These are phyloP conservation scores for Electrona antarctica DNA, from an alignment of 2,113 vertebrate species.

Conservation along the genomic window DNA sequence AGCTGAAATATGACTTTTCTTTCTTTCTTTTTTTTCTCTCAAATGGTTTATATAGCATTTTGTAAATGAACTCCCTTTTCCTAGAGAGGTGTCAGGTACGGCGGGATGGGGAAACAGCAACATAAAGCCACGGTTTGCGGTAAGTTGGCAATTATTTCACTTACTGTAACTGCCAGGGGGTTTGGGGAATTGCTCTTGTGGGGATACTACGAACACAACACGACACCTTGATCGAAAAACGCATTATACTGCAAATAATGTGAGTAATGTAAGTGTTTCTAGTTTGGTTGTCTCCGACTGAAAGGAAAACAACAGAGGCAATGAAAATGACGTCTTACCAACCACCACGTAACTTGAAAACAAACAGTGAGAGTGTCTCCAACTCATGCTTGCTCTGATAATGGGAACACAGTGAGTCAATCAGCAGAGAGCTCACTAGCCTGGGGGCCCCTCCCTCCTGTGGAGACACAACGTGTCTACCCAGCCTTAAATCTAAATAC, in stretches of 20 bases:
- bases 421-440: conserved; percentile 62
- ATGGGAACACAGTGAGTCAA: conserved; percentile 62
- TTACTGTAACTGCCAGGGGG: conserved; percentile 2
- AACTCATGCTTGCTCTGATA: conserved; percentile 44
- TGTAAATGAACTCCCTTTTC: background rate
- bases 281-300: conserved; percentile 2
- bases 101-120: background rate
- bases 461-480: conserved; percentile 33
- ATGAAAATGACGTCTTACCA: conserved; percentile 18
- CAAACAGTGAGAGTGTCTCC: conserved; percentile 47
- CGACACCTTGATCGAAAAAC: conserved; percentile 1
- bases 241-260: conserved; percentile 22
- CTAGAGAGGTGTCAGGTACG: conserved; percentile 11
- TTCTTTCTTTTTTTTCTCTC: no score
- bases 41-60: no score
- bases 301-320: conserved; percentile 31
- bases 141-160: background rate
- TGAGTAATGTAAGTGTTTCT: background rate
- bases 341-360: conserved; percentile 35
- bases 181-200: conserved; percentile 10
- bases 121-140: background rate
- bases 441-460: conserved; percentile 49
- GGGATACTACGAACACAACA: conserved; percentile 22
- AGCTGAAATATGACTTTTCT: no score
- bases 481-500: conserved; percentile 41